Evolutionary conservation across 2,113 vertebrate species (phyloP).

Genomic region (Tringa solitaria): DNA sequence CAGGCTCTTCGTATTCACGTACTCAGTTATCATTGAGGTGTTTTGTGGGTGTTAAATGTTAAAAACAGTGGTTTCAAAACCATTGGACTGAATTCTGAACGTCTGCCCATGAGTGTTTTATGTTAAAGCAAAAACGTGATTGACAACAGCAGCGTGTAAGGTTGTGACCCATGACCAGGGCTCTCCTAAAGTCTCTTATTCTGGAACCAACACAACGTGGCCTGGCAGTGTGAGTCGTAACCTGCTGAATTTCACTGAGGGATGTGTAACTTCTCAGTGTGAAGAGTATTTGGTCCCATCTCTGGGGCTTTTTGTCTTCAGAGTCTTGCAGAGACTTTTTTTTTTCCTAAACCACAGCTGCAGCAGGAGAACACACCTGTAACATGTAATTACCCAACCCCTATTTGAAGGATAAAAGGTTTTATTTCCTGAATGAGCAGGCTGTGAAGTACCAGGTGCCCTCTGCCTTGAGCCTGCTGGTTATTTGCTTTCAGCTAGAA

Average conservation of each 20-base stretch:
- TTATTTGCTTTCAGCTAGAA: neutral
- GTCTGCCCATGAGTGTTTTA: too few species aligned
- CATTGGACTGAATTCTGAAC: accelerated
- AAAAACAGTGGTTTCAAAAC: neutral
- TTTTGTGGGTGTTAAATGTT: neutral
- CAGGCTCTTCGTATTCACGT: accelerated
- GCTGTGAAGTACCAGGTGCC: neutral
- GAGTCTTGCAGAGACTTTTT: neutral
- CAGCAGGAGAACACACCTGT: accelerated
- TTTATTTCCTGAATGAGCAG: neutral
- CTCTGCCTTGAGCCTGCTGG: neutral
- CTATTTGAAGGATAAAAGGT: neutral
- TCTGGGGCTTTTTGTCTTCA: neutral
- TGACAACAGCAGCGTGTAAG: neutral
- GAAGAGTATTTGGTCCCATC: neutral
- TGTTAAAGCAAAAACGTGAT: neutral
- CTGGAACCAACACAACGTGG: neutral
- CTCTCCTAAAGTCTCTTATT: neutral
- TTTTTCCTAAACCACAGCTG: neutral
- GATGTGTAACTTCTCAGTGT: accelerated
- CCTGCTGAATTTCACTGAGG: neutral
- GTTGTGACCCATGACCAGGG: neutral
- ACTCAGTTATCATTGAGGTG: accelerated
- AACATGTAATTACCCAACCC: accelerated
- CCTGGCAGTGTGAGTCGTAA: neutral